Base-by-base conservation (phyloP, 2,797 vertebrate genomes). In the Pseudochromis fuscus region DNA sequence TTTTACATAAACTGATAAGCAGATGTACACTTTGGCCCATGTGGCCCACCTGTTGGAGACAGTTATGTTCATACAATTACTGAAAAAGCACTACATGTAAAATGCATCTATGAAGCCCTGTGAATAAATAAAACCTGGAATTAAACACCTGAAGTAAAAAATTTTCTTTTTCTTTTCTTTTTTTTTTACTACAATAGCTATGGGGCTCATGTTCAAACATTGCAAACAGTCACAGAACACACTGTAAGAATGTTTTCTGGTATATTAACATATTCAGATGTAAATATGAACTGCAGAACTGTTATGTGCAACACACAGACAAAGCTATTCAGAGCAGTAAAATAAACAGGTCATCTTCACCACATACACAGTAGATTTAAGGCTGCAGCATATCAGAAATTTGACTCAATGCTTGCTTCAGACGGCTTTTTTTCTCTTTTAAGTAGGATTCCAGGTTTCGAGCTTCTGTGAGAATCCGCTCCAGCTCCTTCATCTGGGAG, bases 361-460 rank as follows among this genome's bases (percentile, higher is more conserved):
- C 11, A 19, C 5, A 46, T 3, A 24, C 18, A 4, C 30, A 23
- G 21, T 18, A 66, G 8, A 33, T 8, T 74, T 77, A 94, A 44
- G 64, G 63, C 71, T 87, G 81, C 56, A 95, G 90, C 72, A 93
- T 91, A 24, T 93, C 89, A 75, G 93, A 93, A 60, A 95, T 93
- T 0, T 79, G 33, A 51, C 86, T 73, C 79, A 95, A 30, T 7
- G 84, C 91, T 30, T 65, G 62, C 55, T 77, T 92, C 50, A 95
- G 87, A 5, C 72, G 88, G 1, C 66, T 82, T 75, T 94, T 95
- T 83, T 93, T 94, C 55, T 93, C 91, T 61, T 79, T 93, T 0
- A 94, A 88, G 48, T 84, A 73, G n/a, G 79, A 74, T 76, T 94
- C 91, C 6, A 94, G 71, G 64, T 60, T 79, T 64, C 58, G 57